Percentiles rank a stretch among this genome's conserved stretches.
These are phyloP conservation scores for Setophaga kirtlandii DNA, from an alignment of 2,113 vertebrate genomes.

Conservation along the genomic window DNA sequence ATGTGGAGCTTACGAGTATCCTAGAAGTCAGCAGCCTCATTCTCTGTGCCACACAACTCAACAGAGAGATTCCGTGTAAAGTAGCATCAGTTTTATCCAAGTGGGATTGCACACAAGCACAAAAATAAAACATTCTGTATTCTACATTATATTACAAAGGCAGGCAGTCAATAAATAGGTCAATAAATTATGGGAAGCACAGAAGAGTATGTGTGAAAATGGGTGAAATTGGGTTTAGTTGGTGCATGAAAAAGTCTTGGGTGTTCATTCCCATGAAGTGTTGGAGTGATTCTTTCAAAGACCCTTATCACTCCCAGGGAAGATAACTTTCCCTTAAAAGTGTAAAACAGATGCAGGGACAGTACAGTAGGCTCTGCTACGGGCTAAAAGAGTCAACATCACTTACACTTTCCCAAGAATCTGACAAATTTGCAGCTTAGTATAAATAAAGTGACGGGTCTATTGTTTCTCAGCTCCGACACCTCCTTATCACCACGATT, in stretches of 20 bases:
- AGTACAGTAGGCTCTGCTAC: background rate
- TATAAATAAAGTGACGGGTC: constrained; percentile 72
- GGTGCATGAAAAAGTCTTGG: background rate
- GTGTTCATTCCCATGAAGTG: constrained; percentile 20
- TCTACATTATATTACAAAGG: constrained; percentile 83
- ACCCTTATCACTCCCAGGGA: constrained; percentile 49
- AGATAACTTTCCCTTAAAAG: constrained; percentile 67
- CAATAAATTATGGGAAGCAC: constrained; percentile 79
- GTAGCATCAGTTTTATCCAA: background rate
- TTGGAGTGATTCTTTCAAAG: constrained; percentile 38
- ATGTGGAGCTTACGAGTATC: fast-evolving
- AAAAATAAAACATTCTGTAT: constrained; percentile 80
- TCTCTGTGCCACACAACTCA: background rate
- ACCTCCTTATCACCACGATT: constrained; percentile 86
- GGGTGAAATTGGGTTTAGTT: background rate
- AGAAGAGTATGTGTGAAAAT: constrained; percentile 43
- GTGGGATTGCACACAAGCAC: constrained; percentile 60
- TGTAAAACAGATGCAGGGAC: constrained; percentile 1
- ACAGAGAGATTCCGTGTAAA: background rate
- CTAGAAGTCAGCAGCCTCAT: background rate
- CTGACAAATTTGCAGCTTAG: constrained; percentile 68
- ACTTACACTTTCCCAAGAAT: constrained; percentile 71
- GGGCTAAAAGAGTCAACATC: constrained; percentile 37
- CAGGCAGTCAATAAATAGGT: constrained; percentile 78
- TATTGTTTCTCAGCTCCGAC: constrained; percentile 83